Evolutionary conservation across 2,113 vertebrate species (phyloP), one percentile per base, ranked within the genome.

Genomic region (Ranitomeya variabilis): DNA sequence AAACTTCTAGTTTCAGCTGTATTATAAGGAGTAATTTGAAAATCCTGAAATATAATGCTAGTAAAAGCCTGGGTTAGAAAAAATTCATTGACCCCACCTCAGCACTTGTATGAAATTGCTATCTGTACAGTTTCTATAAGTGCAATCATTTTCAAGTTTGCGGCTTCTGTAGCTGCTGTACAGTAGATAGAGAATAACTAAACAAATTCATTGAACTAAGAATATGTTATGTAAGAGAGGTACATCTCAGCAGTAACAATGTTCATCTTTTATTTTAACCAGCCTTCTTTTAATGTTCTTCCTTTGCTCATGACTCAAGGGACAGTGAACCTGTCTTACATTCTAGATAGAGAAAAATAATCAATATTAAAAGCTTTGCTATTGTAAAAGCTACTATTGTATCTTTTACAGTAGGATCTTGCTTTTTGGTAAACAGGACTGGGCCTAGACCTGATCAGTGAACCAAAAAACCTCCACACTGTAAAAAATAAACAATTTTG

Each of bases 291-390:
- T 52, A 67, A 62, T 79, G 74, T 67, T 79, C 13, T 86, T 66
- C 37, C 57, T 66, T 86, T 57, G 57, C n/a, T 86, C n/a, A 26
- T 60, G 52, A 31, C 74, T 55, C 74, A 86, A 79, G 85, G 85
- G 74, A 79, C 21, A 26, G 67, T 77, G 57, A 62, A 78, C 26
- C 66, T 67, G 19, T 54, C 37, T 62, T 26, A 66, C 74, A 86
- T 86, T 86, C 79, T 86, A 78, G 57, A 76, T 8, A 78, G 31
- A 31, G 18, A 37, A 77, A 78, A 76, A 69, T 52, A 86, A 86
- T 86, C 85, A 77, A 78, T 86, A 64, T 19, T 86, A 66, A 66
- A 78, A 78, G 74, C 73, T 78, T 78, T 86, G 69, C 73, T 14
- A 76, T 86, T 64, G 7, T 86, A 78, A 86, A 26, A 86, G 57